Conservation (phyloP, 1,140 invertebrate species). For the Papilio polytes region DNA sequence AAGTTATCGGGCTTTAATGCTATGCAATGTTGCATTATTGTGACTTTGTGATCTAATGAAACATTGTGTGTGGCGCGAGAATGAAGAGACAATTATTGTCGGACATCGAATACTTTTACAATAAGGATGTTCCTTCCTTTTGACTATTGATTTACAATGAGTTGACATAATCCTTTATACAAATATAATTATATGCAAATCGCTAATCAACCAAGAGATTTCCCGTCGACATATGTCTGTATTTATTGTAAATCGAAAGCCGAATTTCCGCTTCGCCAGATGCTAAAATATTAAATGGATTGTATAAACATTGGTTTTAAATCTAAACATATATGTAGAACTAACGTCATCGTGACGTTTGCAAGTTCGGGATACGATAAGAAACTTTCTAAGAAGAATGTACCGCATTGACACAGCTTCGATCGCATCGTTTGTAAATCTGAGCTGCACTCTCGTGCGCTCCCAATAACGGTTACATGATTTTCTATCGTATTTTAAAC, state of each 20-base stretch:
- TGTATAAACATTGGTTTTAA: conserved; percentile 25
- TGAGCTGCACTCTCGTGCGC: neutral
- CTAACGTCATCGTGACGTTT: conserved; percentile 18
- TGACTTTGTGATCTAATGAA: neutral
- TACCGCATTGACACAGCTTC: conserved; percentile 11
- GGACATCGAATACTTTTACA: neutral
- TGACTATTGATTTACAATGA: neutral
- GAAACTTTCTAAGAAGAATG: conserved; percentile 28
- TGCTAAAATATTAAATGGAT: conserved; percentile 19
- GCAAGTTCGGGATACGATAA: neutral
- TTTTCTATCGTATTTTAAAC: conserved; percentile 6
- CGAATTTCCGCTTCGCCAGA: conserved; percentile 3
- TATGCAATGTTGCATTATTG: conserved; percentile 1
- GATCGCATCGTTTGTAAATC: conserved; percentile 12
- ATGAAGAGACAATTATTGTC: too few species aligned
- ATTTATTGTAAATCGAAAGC: neutral
- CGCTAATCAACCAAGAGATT: neutral
- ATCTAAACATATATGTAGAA: neutral
- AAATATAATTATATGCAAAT: neutral
- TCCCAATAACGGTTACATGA: conserved; percentile 4
- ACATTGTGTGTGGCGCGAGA: neutral
- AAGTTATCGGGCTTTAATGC: neutral
- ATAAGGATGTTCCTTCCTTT: neutral
- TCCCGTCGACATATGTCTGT: neutral
- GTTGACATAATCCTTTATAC: neutral